Evolutionary conservation across 2,113 vertebrate species (phyloP).

Genomic region (Archocentrus centrarchus): DNA sequence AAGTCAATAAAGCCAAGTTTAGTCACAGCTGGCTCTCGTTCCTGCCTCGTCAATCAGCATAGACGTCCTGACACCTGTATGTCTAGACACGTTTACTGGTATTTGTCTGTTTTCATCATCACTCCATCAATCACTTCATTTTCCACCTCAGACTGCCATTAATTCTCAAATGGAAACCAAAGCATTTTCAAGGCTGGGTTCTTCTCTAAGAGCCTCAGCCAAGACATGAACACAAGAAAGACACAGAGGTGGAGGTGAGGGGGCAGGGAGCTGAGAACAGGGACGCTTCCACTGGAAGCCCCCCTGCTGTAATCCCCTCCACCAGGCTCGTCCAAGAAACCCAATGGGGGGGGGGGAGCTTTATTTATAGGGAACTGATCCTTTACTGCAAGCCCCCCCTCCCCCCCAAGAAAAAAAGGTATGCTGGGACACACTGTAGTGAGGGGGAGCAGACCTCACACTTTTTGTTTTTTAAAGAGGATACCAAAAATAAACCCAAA

Average conservation of each 20-base stretch:
- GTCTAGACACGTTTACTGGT: constrained; percentile 71
- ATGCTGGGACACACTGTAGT: constrained; percentile 54
- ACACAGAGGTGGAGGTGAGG: constrained; percentile 5
- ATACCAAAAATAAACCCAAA: constrained; percentile 80
- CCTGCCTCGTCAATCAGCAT: constrained; percentile 62
- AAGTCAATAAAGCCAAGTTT: constrained; percentile 75
- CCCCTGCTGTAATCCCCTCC: constrained; percentile 58
- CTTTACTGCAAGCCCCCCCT: constrained; percentile 52
- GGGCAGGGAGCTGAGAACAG: constrained; percentile 24
- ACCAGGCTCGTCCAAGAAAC: constrained; percentile 41
- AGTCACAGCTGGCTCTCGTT: constrained; percentile 70
- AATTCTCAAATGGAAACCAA: constrained; percentile 79
- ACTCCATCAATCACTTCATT: constrained; percentile 68
- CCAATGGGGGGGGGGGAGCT: constrained; percentile 71
- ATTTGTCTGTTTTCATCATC: constrained; percentile 68
- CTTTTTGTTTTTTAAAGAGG: constrained; percentile 68
- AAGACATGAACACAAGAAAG: constrained; percentile 70
- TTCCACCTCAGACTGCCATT: constrained; percentile 75
- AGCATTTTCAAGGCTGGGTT: constrained; percentile 70
- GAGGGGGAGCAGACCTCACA: constrained; percentile 56
- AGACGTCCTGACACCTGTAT: constrained; percentile 55
- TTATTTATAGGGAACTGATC: constrained; percentile 63
- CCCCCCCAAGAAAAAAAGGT: constrained; percentile 35
- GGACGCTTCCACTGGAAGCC: constrained; percentile 31
- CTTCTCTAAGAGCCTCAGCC: constrained; percentile 59